Evolutionary conservation across 2,888 invertebrate species (phyloP), one percentile per base, ranked within the genome.

Genomic region (Torymus aiolomorphi): DNA sequence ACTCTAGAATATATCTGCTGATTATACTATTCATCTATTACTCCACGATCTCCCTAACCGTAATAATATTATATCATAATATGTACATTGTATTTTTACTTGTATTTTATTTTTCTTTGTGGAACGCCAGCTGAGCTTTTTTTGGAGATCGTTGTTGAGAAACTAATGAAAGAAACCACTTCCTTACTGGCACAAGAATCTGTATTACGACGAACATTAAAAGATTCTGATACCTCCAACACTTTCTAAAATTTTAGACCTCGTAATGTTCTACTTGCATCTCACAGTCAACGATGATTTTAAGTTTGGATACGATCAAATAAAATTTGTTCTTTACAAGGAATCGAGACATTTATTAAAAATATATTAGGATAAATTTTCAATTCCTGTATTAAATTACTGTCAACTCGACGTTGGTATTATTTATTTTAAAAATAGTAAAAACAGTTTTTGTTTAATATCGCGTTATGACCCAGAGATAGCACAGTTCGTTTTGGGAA

Each of bases 1-100:
- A 89, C 84, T 86, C 87, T 88, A 88, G 86, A 86, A 85, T 88
- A 80, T 83, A 88, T 86, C 87, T 88, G 88, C 84, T 85, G 86
- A 87, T 87, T 89, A 89, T 84, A 82, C 84, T 87, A 84, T 84
- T 83, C 83, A 83, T 83, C 83, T 80, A 84, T 85, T 83, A 69
- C 82, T 80, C 82, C 82, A 80, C 81, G 73, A 80, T 84, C 73
- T 80, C 79, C 51, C 56, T 56, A 69, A 31, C 20, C 31, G 31
- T 31, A n/a, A 49, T 82, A 82, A 62, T 52, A 62, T 62, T 42
- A 31, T 31, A 31, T 63, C 49, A 65, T 66, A 66, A 74, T 87
- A 87, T 87, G 74, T 87, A 87, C 87, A 87, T 74, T 83, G 79
- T 70, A 81, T 83, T 80, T 76, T 72, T 78, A 31, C 5, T 67